A percentile compares a stretch with the other conserved stretches of the same genome.
Evolutionary conservation across 2,113 vertebrate species (phyloP).

Genomic region (Bujurquina vittata): DNA sequence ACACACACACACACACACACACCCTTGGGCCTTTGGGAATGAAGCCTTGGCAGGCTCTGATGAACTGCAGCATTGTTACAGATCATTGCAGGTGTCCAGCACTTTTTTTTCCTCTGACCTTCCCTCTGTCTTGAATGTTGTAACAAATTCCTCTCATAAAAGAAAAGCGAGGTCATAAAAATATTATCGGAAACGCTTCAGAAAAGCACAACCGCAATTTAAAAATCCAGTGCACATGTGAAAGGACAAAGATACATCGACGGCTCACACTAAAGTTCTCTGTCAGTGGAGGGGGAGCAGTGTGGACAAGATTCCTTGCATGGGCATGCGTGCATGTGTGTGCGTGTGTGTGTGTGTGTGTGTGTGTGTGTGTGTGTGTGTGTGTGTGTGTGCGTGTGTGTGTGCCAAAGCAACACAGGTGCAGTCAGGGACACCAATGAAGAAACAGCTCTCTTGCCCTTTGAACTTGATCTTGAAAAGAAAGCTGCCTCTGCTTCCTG

Average conservation of each 20-base stretch:
- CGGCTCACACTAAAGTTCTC: slow-evolving; percentile 33
- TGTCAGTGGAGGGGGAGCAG: slow-evolving; percentile 41
- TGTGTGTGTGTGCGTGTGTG: neutral
- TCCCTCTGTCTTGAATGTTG: slow-evolving; percentile 48
- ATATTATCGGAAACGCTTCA: slow-evolving; percentile 51
- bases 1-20: neutral
- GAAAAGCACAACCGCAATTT: neutral
- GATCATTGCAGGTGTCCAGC: slow-evolving; percentile 65
- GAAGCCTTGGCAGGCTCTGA: slow-evolving; percentile 38
- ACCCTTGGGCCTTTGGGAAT: slow-evolving; percentile 36
- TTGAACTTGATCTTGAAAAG: slow-evolving; percentile 81
- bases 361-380: too few relatives aligned
- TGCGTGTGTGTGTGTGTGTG: slow-evolving; percentile 2
- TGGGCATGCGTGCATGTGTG: neutral
- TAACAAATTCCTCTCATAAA: slow-evolving; percentile 67
- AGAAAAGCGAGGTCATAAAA: slow-evolving; percentile 66
- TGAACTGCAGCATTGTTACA: slow-evolving; percentile 56
- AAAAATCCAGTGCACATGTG: neutral
- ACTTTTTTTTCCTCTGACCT: slow-evolving; percentile 51
- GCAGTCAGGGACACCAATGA: slow-evolving; percentile 76
- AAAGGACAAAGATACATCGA: neutral
- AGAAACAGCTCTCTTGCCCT: slow-evolving; percentile 68
- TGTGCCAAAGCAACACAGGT: slow-evolving; percentile 66
- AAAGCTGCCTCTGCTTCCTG: slow-evolving; percentile 70
- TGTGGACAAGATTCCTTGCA: slow-evolving; percentile 25